Evolutionary conservation across 2,113 vertebrate genomes (phyloP).

Genomic region (Nothocercus nigrocapillus): DNA sequence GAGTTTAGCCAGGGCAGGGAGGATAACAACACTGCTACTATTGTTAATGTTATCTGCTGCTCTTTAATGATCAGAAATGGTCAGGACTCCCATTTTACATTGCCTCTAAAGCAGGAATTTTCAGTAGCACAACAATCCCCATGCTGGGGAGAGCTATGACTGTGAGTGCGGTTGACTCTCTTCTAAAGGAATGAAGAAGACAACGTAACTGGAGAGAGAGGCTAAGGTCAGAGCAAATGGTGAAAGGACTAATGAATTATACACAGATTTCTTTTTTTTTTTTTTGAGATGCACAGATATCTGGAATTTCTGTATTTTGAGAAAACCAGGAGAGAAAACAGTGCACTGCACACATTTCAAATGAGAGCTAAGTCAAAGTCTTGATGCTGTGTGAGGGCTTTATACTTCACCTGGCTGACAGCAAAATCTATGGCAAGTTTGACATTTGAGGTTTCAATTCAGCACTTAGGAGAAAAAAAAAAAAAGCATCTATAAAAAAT

Average conservation of each 20-base stretch:
- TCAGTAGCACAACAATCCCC: background rate
- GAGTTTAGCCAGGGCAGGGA: slow-evolving; percentile 22
- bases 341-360: slow-evolving; percentile 26
- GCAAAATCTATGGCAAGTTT: slow-evolving; percentile 46
- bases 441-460: slow-evolving; percentile 72
- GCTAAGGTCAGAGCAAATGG: background rate
- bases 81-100: background rate
- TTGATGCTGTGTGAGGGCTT: slow-evolving; percentile 41
- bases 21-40: background rate
- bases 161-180: background rate
- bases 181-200: background rate
- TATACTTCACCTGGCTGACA: slow-evolving; percentile 43
- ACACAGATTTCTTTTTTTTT: background rate
- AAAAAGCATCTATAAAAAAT: slow-evolving; percentile 25
- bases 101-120: background rate
- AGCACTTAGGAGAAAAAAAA: background rate
- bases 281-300: background rate
- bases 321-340: slow-evolving; percentile 29
- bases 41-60: background rate
- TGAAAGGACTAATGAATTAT: background rate
- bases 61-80: background rate
- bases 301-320: background rate
- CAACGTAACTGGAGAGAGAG: background rate
- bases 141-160: background rate
- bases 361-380: slow-evolving; percentile 53